Conservation (phyloP, 2,113 vertebrate species). For the Muntiacus reevesi region DNA sequence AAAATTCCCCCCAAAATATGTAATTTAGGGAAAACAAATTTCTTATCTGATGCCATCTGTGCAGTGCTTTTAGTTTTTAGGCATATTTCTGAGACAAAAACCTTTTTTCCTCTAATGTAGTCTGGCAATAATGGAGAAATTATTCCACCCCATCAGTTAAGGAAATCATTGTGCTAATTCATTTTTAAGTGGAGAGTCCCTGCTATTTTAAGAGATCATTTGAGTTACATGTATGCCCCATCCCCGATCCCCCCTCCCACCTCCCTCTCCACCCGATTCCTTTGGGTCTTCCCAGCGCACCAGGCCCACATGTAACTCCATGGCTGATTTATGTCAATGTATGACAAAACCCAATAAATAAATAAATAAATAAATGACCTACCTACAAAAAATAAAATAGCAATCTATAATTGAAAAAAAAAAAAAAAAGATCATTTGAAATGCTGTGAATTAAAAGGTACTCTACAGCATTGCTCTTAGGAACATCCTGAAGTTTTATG, state of each 20-base stretch:
- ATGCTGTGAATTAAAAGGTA: slow-evolving; percentile 28
- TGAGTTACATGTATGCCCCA: background rate
- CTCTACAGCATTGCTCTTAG: background rate
- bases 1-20: background rate
- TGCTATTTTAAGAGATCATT: background rate
- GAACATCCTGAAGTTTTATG: background rate
- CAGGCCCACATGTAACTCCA: too few species aligned
- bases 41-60: background rate
- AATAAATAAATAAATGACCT: too few species aligned
- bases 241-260: too few species aligned
- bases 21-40: background rate
- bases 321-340: too few species aligned
- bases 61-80: background rate
- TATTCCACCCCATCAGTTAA: background rate
- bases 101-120: background rate
- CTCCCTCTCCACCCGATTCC: too few species aligned
- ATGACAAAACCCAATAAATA: too few species aligned
- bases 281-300: too few species aligned
- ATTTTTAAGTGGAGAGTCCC: background rate
- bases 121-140: background rate
- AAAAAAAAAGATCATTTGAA: background rate
- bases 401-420: too few species aligned
- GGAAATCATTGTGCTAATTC: background rate
- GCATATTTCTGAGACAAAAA: background rate
- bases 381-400: too few species aligned